Percentiles rank a stretch among this genome's conserved stretches.
Conservation (phyloP, 1,140 invertebrate species). For the Drosophila pseudoobscura region DNA sequence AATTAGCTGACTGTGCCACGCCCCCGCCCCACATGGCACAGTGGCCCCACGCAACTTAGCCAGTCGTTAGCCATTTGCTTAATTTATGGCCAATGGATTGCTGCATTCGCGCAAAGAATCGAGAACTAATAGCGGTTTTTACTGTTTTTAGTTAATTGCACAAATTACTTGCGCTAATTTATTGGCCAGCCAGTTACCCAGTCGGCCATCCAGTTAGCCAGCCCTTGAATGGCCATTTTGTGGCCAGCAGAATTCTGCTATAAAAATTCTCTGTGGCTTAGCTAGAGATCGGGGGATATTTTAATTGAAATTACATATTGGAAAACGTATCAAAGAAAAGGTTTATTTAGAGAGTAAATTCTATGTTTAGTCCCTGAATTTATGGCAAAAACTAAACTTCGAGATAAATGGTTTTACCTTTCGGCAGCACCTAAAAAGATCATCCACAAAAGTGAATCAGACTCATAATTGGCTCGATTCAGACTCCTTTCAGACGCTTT, state of each 20-base stretch:
- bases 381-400: too few species aligned
- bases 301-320: too few species aligned
- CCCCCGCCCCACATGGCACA: slow-evolving; percentile 5
- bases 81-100: slow-evolving; percentile 61
- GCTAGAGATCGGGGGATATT: background rate
- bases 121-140: slow-evolving; percentile 54
- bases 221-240: slow-evolving; percentile 36
- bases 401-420: too few species aligned
- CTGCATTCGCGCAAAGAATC: slow-evolving; percentile 44
- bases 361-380: too few species aligned
- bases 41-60: slow-evolving; percentile 17
- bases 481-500: too few species aligned
- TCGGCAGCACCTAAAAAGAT: too few species aligned
- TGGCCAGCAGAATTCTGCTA: background rate
- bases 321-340: too few species aligned
- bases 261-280: background rate
- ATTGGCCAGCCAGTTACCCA: slow-evolving; percentile 39
- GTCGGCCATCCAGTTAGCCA: too few species aligned
- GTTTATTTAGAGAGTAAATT: too few species aligned
- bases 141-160: slow-evolving; percentile 64
- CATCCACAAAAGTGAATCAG: too few species aligned
- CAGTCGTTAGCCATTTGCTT: slow-evolving; percentile 37
- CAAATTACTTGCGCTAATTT: slow-evolving; percentile 71
- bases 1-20: slow-evolving; percentile 50
- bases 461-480: too few species aligned